A percentile compares a stretch with the other conserved stretches of the same genome.
These are phyloP conservation scores for Myotis brandtii DNA, from an alignment of 2,113 vertebrate genomes.

Conservation along the genomic window DNA sequence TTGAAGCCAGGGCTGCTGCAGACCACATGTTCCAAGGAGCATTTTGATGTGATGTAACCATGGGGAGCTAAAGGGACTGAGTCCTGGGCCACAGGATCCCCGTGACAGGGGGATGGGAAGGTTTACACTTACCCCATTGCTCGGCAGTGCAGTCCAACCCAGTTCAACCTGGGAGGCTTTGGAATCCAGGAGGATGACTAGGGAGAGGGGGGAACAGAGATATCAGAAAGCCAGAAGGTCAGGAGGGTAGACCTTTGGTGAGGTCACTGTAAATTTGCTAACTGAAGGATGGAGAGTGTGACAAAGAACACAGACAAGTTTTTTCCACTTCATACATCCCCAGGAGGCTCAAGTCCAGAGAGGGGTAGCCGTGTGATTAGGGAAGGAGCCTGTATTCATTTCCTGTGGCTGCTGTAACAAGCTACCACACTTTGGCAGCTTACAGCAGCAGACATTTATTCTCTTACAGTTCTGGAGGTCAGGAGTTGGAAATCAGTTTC, in stretches of 20 bases:
- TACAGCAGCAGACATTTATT: constrained; percentile 2
- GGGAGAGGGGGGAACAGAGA: constrained; percentile 58
- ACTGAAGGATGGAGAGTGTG: not conserved
- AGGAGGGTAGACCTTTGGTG: not conserved
- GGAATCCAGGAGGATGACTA: constrained; percentile 96
- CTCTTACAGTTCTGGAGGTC: not conserved
- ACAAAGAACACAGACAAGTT: not conserved
- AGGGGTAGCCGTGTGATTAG: not conserved
- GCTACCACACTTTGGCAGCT: not conserved
- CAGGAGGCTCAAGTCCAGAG: not conserved
- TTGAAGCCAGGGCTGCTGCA: not conserved
- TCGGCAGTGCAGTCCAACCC: constrained; percentile 95
- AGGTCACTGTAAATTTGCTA: constrained; percentile 1
- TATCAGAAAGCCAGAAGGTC: constrained; percentile 13
- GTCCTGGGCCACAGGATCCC: not conserved
- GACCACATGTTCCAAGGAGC: not conserved
- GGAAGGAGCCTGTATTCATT: not conserved
- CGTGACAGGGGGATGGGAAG: not conserved
- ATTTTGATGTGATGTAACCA: not conserved
- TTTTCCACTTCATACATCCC: not conserved
- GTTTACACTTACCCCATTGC: constrained; percentile 92
- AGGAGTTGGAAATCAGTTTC: not conserved
- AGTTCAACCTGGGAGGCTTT: constrained; percentile 97
- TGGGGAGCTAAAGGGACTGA: not conserved
- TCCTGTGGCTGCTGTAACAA: not conserved